Conservation (phyloP, 2,888 invertebrate species). For the Drosophila fungiperda region DNA sequence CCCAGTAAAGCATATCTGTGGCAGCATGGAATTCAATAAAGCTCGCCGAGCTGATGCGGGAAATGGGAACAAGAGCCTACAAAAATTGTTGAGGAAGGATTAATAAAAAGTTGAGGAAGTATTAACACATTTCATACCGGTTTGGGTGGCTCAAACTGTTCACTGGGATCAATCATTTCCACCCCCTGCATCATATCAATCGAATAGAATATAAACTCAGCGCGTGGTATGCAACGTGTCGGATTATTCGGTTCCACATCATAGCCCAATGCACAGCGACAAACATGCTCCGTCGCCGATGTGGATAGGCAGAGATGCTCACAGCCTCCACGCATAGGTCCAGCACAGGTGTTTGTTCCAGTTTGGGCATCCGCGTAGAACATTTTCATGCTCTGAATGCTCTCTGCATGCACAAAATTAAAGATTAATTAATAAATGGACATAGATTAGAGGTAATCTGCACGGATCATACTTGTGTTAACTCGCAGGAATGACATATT, state of each 20-base stretch:
- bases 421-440: background rate
- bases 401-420: conserved; percentile 84
- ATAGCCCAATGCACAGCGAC: conserved; percentile 92
- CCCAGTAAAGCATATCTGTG: conserved; percentile 91
- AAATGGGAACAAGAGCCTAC: conserved; percentile 89
- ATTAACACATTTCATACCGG: conserved; percentile 57
- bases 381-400: conserved; percentile 89
- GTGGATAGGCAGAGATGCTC: conserved; percentile 91
- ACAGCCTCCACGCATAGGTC: conserved; percentile 87
- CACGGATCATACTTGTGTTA: conserved; percentile 86
- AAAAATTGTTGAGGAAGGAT: background rate
- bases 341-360: conserved; percentile 87
- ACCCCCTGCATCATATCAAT: conserved; percentile 92
- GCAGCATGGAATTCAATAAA: conserved; percentile 90
- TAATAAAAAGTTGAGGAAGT: background rate
- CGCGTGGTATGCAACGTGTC: conserved; percentile 86
- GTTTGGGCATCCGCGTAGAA: conserved; percentile 89
- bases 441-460: background rate
- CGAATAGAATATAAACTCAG: conserved; percentile 91
- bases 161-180: conserved; percentile 76
- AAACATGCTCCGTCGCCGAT: conserved; percentile 86
- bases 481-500: conserved; percentile 86
- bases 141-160: conserved; percentile 71
- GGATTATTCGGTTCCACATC: conserved; percentile 86
- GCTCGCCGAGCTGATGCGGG: conserved; percentile 90